These are phyloP conservation scores for Microtus pennsylvanicus DNA, from an alignment of 2,113 vertebrate genomes.

Conservation along the genomic window DNA sequence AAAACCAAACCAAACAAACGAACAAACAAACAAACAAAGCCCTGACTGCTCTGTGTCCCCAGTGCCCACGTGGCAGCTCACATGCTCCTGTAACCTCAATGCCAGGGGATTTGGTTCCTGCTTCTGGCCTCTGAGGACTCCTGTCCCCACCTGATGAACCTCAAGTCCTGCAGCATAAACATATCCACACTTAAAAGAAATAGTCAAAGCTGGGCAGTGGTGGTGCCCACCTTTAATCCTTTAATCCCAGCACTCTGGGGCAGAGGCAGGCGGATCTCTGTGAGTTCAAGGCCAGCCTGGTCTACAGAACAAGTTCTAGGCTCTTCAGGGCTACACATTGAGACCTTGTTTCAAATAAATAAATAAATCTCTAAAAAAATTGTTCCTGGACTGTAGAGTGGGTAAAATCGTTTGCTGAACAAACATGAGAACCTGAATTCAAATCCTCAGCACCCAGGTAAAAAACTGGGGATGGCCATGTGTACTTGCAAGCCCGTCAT, in stretches of 20 bases:
- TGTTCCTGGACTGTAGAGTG: too few species aligned
- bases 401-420: background rate
- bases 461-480: background rate
- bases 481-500: background rate
- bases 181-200: background rate
- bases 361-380: background rate
- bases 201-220: background rate
- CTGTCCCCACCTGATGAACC: background rate
- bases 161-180: background rate
- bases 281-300: background rate
- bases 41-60: too few species aligned
- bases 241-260: background rate
- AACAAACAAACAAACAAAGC: too few species aligned
- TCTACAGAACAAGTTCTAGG: background rate
- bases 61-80: background rate
- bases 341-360: background rate
- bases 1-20: too few species aligned
- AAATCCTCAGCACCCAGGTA: background rate
- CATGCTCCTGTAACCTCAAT: background rate
- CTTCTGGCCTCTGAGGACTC: background rate
- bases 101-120: background rate
- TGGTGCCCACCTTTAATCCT: too few species aligned
- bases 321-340: background rate
- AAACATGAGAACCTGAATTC: background rate
- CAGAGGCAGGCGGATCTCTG: background rate